Base-by-base conservation (phyloP, 2,113 vertebrate species). In the Pandion haliaetus region DNA sequence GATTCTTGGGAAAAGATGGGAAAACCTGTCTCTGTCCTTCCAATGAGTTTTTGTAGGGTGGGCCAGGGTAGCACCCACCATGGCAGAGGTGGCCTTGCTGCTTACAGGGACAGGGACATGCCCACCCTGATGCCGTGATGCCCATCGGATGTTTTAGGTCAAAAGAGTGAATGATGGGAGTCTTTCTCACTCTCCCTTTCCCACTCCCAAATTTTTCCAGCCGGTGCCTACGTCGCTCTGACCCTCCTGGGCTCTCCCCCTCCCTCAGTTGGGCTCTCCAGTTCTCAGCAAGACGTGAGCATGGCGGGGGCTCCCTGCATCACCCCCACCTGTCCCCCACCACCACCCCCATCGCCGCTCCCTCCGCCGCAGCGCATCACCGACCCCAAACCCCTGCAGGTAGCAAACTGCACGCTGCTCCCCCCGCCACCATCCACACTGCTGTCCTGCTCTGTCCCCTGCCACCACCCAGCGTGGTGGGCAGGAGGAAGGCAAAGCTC, bases 191-290 rank as follows among this genome's bases (percentile, higher is more conserved):
- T 12, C 6, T 25, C 29, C 12, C 9, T 32, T 45, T 6, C 20
- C 17, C 6, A 0, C 49, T 54, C 18, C 36, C 26, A 5, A 10
- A 11, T 78, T 34, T 74, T 54, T 32, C 44, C 72, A 99, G 99
- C 99, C 19, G 99, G 99, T 2, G 97, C 99, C 6, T 99, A 99
- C 3, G 99, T 99, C 1, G 99, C 99, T 1, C 97, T 99, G 90
- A 99, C 99, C 4, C 98, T 99, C 62, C 98, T 99, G 96, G 99
- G 99, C 14, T 99, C 99, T 4, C 98, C 99, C 4, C 97, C 98
- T 5, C 85, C 98, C 1, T 82, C 98, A 0, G 17, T 92, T 20
- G 92, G 94, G 17, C 79, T 97, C 63, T 91, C 96, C 34, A 72
- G 80, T 28, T 90, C 95, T 42, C 97, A 97, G 47, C 97, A 95